Evolutionary conservation across 1,140 invertebrate species (phyloP).

Genomic region (Pogonomyrmex californicus): DNA sequence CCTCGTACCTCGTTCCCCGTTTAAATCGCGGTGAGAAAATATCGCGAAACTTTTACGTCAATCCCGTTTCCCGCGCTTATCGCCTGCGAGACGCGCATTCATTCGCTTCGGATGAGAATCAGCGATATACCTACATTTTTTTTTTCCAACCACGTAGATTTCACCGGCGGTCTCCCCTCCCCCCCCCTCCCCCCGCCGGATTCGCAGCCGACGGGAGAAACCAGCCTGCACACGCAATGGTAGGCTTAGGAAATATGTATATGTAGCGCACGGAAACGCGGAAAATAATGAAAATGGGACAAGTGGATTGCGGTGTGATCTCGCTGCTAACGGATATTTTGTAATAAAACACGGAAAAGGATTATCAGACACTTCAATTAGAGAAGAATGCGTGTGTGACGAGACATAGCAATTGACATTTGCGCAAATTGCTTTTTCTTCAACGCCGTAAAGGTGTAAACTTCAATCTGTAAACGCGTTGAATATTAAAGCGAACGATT

Average conservation of each 20-base stretch:
- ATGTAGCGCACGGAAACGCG: constrained; percentile 22
- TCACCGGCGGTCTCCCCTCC: background rate
- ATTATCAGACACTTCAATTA: constrained; percentile 25
- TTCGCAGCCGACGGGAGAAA: constrained; percentile 39
- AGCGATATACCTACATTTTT: constrained; percentile 51
- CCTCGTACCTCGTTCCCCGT: background rate
- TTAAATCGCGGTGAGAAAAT: constrained; percentile 24
- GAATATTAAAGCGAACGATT: background rate
- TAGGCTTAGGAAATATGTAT: constrained; percentile 17
- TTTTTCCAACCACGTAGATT: constrained; percentile 46
- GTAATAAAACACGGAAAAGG: constrained; percentile 16
- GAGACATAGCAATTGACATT: constrained; percentile 5
- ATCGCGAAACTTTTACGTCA: constrained; percentile 56
- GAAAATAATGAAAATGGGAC: constrained; percentile 69
- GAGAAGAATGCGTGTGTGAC: background rate
- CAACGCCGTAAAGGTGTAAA: background rate
- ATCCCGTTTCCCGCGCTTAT: constrained; percentile 60
- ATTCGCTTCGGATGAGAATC: constrained; percentile 41
- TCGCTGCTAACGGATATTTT: background rate
- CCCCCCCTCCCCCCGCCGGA: background rate
- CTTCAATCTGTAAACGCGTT: constrained; percentile 3
- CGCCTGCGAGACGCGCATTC: constrained; percentile 44
- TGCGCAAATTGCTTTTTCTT: background rate
- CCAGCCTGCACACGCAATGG: constrained; percentile 30
- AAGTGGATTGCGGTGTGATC: background rate